Percentiles rank a stretch among this genome's conserved stretches.
These are phyloP conservation scores for Coregonus suidteri DNA, from an alignment of 2,797 vertebrate genomes.

Conservation along the genomic window DNA sequence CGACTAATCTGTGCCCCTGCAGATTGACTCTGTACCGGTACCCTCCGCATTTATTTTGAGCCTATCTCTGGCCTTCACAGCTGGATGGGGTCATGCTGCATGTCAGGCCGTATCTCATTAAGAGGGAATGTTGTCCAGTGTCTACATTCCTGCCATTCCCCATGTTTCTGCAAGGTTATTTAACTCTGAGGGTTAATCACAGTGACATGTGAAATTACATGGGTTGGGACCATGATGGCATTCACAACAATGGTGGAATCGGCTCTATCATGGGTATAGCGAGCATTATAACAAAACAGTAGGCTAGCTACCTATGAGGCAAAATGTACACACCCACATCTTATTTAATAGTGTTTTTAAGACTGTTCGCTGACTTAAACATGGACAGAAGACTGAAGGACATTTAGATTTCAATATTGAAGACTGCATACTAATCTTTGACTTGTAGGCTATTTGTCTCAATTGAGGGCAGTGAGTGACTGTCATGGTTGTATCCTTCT, in stretches of 20 bases:
- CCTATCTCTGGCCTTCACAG: neutral
- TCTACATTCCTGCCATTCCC: slow-evolving; percentile 25
- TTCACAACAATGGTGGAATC: neutral
- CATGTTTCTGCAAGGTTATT: slow-evolving; percentile 30
- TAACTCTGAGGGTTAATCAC: slow-evolving; percentile 30
- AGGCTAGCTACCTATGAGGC: neutral
- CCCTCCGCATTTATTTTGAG: neutral
- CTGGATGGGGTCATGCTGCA: neutral
- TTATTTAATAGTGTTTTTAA: neutral
- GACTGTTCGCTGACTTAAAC: neutral
- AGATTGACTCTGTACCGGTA: too few species aligned
- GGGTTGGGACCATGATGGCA: neutral
- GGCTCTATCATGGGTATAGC: neutral
- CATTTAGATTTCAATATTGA: neutral
- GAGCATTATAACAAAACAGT: neutral
- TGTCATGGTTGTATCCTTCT: slow-evolving; percentile 16
- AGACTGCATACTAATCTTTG: neutral
- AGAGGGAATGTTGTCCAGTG: slow-evolving; percentile 25
- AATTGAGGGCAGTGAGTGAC: neutral
- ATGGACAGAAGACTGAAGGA: too few species aligned
- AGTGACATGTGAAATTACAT: neutral
- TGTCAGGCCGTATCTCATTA: neutral
- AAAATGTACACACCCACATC: neutral
- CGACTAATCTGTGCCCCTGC: too few species aligned
- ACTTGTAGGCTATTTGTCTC: neutral